Conservation (phyloP, 2,888 invertebrate genomes). For the Rhagium mordax region DNA sequence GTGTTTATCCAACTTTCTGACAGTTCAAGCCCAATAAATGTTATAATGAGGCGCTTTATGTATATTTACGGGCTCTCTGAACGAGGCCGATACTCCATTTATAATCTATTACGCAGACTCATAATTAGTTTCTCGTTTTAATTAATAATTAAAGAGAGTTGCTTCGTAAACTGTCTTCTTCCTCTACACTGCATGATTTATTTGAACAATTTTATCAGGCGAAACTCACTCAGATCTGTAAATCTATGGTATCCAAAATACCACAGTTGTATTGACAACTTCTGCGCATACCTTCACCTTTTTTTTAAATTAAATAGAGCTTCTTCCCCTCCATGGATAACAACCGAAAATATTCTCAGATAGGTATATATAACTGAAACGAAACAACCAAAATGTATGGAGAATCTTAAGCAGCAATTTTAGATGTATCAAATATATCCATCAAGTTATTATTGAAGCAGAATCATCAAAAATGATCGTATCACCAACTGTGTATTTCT, state of each 20-base stretch:
- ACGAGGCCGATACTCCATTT: conserved; percentile 65
- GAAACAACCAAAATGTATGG: too few relatives aligned
- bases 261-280: neutral
- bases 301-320: too few relatives aligned
- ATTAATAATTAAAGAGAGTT: conserved; percentile 68
- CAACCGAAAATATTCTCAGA: too few relatives aligned
- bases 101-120: conserved; percentile 67
- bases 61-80: conserved; percentile 47
- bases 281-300: neutral
- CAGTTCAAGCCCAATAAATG: conserved; percentile 68
- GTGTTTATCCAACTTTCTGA: conserved; percentile 68
- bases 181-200: conserved; percentile 39
- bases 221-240: neutral
- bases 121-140: conserved; percentile 69
- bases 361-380: too few relatives aligned
- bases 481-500: too few relatives aligned
- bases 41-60: conserved; percentile 65
- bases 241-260: neutral
- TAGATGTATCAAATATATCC: too few relatives aligned
- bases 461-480: too few relatives aligned
- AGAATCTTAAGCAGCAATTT: too few relatives aligned
- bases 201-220: conserved; percentile 36
- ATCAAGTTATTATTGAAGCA: too few relatives aligned
- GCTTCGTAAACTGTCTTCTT: conserved; percentile 60
- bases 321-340: too few relatives aligned